Conservation (phyloP, 2,888 invertebrate species). For the Archips xylosteana region DNA sequence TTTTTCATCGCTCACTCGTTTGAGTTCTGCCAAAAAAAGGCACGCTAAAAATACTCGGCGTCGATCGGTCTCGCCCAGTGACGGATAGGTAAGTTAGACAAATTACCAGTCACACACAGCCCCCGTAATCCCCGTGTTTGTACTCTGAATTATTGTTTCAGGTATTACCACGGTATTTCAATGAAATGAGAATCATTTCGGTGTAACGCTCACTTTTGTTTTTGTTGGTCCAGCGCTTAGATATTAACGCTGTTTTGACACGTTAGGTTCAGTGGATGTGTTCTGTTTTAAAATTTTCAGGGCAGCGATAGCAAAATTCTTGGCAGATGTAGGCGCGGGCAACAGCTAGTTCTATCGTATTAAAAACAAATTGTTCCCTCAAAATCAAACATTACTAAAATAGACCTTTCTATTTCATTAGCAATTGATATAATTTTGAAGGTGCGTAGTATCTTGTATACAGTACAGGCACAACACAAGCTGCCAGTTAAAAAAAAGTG, state of each 20-base stretch:
- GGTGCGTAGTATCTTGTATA: no score
- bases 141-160: constrained; percentile 39
- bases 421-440: no score
- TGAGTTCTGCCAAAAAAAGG: constrained; percentile 10
- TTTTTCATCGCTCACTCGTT: background rate
- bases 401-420: no score
- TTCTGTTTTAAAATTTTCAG: no score
- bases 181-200: constrained; percentile 18
- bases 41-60: constrained; percentile 43
- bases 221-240: background rate
- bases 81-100: constrained; percentile 48
- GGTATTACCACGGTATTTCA: constrained; percentile 38
- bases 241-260: background rate
- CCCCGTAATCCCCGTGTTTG: constrained; percentile 37
- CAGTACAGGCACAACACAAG: no score
- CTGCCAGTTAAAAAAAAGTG: no score
- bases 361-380: no score
- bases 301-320: no score
- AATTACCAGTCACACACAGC: constrained; percentile 48
- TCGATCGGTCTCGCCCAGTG: constrained; percentile 45
- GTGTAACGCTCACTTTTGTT: background rate
- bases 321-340: no score
- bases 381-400: no score
- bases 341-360: no score
- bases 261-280: background rate